Percentiles rank a stretch among this genome's conserved stretches.
These are phyloP conservation scores for Megalonaias nervosa DNA, from an alignment of 1,140 invertebrate species.

Conservation along the genomic window DNA sequence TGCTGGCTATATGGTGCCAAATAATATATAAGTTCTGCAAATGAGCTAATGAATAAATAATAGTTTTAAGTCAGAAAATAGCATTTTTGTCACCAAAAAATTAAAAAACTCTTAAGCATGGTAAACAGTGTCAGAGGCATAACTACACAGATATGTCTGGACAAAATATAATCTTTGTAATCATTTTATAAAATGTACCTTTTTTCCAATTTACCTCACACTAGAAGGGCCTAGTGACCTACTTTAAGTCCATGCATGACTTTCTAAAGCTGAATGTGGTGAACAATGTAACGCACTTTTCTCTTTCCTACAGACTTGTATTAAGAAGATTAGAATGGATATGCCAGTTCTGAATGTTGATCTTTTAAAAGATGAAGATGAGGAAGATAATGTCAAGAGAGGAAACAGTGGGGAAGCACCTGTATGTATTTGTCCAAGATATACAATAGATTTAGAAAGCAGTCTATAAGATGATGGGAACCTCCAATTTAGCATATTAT, in stretches of 20 bases:
- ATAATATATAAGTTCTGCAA: no score
- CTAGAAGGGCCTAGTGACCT: neutral
- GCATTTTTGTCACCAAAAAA: no score
- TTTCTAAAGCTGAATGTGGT: neutral
- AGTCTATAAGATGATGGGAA: no score
- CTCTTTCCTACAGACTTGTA: conserved; percentile 58
- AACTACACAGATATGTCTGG: no score
- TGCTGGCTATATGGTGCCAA: no score
- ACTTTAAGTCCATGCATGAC: neutral
- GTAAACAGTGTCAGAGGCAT: no score
- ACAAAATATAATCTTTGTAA: neutral
- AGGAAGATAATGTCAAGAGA: conserved; percentile 45
- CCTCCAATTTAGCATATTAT: no score
- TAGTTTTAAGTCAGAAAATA: no score
- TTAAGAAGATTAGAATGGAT: conserved; percentile 78
- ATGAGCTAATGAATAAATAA: no score
- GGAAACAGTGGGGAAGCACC: neutral
- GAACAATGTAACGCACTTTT: neutral
- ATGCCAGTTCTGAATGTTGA: conserved; percentile 73
- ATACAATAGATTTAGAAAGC: no score
- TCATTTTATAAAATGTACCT: neutral
- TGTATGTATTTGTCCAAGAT: no score
- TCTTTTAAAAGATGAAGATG: conserved; percentile 46
- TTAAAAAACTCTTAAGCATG: no score
- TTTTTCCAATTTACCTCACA: neutral